These are phyloP conservation scores for Entomobrya multifasciata DNA, from an alignment of 2,888 invertebrate species.

Conservation along the genomic window DNA sequence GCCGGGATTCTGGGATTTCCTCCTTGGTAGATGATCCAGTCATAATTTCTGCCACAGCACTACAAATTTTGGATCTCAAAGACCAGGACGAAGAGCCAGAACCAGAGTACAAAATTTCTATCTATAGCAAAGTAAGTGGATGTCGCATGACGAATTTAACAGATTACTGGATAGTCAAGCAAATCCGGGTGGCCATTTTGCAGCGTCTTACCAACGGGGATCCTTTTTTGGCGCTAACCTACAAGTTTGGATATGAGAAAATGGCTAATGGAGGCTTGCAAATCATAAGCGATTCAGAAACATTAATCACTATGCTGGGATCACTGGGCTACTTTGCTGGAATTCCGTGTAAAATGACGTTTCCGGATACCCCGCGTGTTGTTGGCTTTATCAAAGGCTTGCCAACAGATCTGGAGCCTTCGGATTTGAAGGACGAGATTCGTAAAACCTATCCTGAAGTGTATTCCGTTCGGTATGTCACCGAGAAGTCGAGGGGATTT, in stretches of 20 bases:
- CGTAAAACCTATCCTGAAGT: constrained; percentile 68
- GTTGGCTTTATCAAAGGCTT: constrained; percentile 75
- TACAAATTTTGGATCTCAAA: neutral
- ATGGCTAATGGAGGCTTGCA: constrained; percentile 76
- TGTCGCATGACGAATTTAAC: constrained; percentile 75
- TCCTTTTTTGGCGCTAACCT: constrained; percentile 38
- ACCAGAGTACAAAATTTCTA: constrained; percentile 73
- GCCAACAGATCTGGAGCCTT: constrained; percentile 73
- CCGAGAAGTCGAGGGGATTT: constrained; percentile 66
- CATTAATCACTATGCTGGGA: constrained; percentile 65
- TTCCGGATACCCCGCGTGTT: constrained; percentile 75
- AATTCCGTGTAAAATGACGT: constrained; percentile 73
- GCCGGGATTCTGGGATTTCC: constrained; percentile 58
- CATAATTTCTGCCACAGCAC: neutral
- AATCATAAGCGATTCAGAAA: constrained; percentile 69
- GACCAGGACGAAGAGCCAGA: neutral
- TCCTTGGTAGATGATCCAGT: constrained; percentile 20
- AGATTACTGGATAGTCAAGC: constrained; percentile 74
- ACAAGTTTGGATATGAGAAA: constrained; percentile 76
- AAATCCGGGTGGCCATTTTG: constrained; percentile 69
- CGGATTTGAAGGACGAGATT: constrained; percentile 73
- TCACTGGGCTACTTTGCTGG: constrained; percentile 68
- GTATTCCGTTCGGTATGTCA: constrained; percentile 75
- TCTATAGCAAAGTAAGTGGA: constrained; percentile 75
- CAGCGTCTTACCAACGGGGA: constrained; percentile 68